A percentile compares a stretch with the other conserved stretches of the same genome.
Conservation (phyloP, 2,113 vertebrate species). For the cattle (Bos taurus) region ARS-UCD2.0 NC_037332.1:105127501-105128000, state of each 20-base stretch:
- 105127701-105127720: not conserved
- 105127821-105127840: not conserved
- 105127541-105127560: not conserved
- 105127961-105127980: not conserved
- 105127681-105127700: not conserved
- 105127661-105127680: not conserved
- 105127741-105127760: not conserved
- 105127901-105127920: not conserved
- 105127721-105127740: not conserved
- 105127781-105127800: not conserved
- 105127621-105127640: not conserved
- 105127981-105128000: not conserved
- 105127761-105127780: not conserved
- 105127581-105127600: not conserved
- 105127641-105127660: not conserved
- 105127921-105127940: not conserved
- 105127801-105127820: not conserved
- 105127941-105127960: not conserved
- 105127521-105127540: not conserved
- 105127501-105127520: not conserved
- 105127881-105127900: not conserved
- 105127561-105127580: not conserved
- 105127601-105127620: not conserved
- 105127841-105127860: not conserved
- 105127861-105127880: not conserved